phyloP scores from a whole-genome alignment of 1,140 invertebrate genomes.

The Euura lappo region DNA sequence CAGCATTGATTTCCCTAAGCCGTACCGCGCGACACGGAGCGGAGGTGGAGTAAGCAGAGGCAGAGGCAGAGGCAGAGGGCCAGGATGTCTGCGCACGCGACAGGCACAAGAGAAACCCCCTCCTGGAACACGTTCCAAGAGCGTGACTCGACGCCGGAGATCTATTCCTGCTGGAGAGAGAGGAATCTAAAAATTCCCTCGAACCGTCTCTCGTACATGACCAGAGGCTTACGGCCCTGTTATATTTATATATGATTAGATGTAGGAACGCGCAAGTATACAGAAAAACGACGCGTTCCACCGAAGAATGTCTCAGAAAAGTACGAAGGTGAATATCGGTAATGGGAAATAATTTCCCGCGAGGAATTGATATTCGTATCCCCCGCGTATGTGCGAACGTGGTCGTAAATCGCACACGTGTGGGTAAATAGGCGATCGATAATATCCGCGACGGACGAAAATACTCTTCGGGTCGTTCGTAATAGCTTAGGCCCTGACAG shows the following conservation, averaged over 20 bases:
- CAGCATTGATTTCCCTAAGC: constrained; percentile 1
- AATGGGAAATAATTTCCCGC: too few species aligned
- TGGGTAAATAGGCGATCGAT: constrained; percentile 39
- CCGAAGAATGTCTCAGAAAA: too few species aligned
- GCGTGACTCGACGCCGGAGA: background rate
- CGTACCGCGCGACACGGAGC: background rate
- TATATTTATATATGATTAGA: background rate
- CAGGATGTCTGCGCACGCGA: background rate
- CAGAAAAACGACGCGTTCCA: background rate
- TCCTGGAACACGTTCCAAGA: constrained; percentile 2
- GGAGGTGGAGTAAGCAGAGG: too few species aligned
- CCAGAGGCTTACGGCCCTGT: background rate
- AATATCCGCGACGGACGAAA: constrained; percentile 43
- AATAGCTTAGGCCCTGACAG: constrained; percentile 22
- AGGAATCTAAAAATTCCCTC: background rate
- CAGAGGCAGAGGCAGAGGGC: background rate
- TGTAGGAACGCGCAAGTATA: background rate
- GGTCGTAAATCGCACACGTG: background rate
- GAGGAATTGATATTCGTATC: background rate
- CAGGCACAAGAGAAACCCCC: background rate
- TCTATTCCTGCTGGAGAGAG: constrained; percentile 4
- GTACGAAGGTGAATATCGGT: too few species aligned
- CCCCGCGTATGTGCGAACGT: background rate
- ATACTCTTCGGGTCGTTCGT: constrained; percentile 38
- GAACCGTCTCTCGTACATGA: background rate